Conservation (phyloP, 2,888 invertebrate species). For the Tinea trinotella region DNA sequence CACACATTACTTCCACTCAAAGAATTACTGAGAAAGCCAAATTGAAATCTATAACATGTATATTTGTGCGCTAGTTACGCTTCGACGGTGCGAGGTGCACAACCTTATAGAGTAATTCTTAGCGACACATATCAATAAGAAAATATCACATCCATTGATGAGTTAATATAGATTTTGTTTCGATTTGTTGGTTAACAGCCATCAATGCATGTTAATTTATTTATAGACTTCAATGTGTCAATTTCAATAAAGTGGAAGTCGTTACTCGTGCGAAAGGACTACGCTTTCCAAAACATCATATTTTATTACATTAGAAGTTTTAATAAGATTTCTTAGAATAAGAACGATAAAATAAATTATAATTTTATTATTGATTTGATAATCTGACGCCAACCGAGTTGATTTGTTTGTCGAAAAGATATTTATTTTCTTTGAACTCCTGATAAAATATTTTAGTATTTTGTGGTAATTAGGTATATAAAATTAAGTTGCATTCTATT, state of each 20-base stretch:
- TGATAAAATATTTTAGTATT: too few species aligned
- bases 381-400: too few species aligned
- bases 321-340: too few species aligned
- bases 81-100: neutral
- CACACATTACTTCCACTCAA: neutral
- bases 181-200: neutral
- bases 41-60: neutral
- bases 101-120: neutral
- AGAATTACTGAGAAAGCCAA: constrained; percentile 3
- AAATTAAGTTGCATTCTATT: too few species aligned
- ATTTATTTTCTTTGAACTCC: too few species aligned
- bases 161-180: neutral
- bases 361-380: too few species aligned
- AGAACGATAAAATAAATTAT: too few species aligned
- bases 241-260: neutral
- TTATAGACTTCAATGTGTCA: neutral
- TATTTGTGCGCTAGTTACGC: neutral
- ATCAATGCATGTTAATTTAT: neutral
- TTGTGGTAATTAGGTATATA: too few species aligned
- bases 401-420: too few species aligned
- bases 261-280: neutral
- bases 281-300: neutral
- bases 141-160: neutral
- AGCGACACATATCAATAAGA: neutral
- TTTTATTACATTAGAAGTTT: neutral